Percentiles rank a stretch among this genome's conserved stretches.
Evolutionary conservation across 2,797 vertebrate species (phyloP).

Genomic region (Etheostoma perlongum): DNA sequence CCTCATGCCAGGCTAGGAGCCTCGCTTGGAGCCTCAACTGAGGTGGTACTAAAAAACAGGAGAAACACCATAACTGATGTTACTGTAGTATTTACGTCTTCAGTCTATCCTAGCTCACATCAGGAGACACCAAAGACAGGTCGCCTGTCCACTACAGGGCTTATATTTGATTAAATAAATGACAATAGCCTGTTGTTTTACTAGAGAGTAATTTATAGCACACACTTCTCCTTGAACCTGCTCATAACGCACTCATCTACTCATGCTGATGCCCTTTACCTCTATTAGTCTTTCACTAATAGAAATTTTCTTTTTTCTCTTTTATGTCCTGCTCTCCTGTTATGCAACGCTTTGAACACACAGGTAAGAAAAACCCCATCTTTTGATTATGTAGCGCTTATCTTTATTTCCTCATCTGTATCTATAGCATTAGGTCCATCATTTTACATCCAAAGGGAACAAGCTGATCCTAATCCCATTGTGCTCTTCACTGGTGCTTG

Average conservation of each 20-base stretch:
- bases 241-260: background rate
- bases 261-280: background rate
- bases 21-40: too few species aligned
- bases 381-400: background rate
- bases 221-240: background rate
- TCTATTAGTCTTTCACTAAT: slow-evolving; percentile 34
- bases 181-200: background rate
- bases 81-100: background rate
- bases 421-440: background rate
- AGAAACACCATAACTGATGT: background rate
- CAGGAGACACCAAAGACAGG: background rate
- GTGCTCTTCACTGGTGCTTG: background rate
- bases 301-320: slow-evolving; percentile 5
- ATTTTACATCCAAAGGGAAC: background rate
- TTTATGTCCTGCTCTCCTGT: slow-evolving; percentile 49
- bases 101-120: background rate
- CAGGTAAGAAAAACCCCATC: slow-evolving; percentile 75
- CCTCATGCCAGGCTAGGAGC: too few species aligned
- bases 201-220: background rate
- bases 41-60: too few species aligned
- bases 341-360: slow-evolving; percentile 20
- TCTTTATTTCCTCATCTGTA: background rate
- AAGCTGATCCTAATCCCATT: background rate
- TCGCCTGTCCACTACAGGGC: background rate
- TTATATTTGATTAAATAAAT: background rate